Base-by-base conservation (phyloP, 2,113 vertebrate species). In the Phocoena phocoena region DNA sequence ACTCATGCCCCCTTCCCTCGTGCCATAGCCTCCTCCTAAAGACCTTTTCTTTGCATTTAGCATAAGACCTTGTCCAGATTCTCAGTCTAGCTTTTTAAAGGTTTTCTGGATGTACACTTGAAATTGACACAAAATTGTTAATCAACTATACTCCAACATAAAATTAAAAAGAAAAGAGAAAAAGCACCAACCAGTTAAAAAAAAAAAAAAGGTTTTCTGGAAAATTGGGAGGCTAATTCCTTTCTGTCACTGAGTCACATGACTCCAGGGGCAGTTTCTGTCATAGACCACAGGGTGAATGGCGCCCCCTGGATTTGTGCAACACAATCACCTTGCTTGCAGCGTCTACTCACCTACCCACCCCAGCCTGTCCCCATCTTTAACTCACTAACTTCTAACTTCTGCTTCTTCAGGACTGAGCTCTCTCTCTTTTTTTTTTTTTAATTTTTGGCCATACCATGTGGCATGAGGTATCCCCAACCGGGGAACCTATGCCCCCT, bases 301-400 rank as follows among this genome's bases (percentile, higher is more conserved):
- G 70, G 36, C 4, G 0, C 14, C 47, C 18, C 23, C 14, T 41
- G 12, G 38, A 81, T 36, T 73, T 71, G 8, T 58, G 28, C 38
- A 63, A 62, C 20, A 82, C 2, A 23, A 44, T 76, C 47, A 26
- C 14, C 33, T 55, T 58, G 23, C 44, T 88, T 90, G 36, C 6
- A 79, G 20, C 38, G 63, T 55, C 14, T 86, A 62, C 21, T 92
- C 65, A 82, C 47, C n/a, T 90, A 15, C 76, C 8, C 28, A 71
- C 10, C 31, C 53, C 26, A 82, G 47, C 5, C 44, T 88, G 8
- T 44, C 38, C 21, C 12, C 9, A 1, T 67, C 60, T 53, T 87
- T 62, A 84, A 84, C 62, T 89, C 28, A 1, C 71, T 96, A 60
- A 87, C 36, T 92, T 95, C 65, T 96, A 65, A 87, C 36, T 92